Percentiles rank a stretch among this genome's conserved stretches.
These are phyloP conservation scores for Numida meleagris DNA, from an alignment of 2,113 vertebrate genomes.

Conservation along the genomic window DNA sequence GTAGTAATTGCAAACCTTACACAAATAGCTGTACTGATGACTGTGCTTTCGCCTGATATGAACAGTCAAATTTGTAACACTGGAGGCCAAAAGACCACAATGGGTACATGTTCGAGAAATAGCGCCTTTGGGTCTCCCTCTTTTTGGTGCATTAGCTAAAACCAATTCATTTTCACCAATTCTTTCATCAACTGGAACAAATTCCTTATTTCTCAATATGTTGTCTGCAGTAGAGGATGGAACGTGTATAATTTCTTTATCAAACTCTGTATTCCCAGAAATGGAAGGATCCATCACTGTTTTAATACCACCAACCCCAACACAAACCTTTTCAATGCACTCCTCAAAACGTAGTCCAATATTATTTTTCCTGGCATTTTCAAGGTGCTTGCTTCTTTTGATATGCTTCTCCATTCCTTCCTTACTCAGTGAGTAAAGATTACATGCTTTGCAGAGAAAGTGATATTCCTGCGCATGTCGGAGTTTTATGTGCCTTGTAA, in stretches of 20 bases:
- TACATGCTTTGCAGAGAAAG: conserved; percentile 90
- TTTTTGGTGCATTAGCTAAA: conserved; percentile 74
- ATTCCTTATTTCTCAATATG: conserved; percentile 15
- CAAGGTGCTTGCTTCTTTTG: conserved; percentile 86
- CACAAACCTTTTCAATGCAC: conserved; percentile 87
- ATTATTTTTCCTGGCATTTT: conserved; percentile 83
- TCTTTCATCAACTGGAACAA: not conserved
- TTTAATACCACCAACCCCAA: conserved; percentile 75
- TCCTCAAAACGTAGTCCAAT: conserved; percentile 82
- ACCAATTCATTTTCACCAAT: conserved; percentile 43
- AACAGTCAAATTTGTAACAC: conserved; percentile 92
- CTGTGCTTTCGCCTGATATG: conserved; percentile 96
- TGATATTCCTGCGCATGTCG: conserved; percentile 86
- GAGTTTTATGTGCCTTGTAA: conserved; percentile 87
- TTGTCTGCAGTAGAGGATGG: conserved; percentile 39
- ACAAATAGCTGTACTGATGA: conserved; percentile 93
- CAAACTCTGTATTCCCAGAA: conserved; percentile 59
- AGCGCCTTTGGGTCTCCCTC: conserved; percentile 84
- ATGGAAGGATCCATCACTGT: conserved; percentile 58
- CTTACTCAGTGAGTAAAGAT: conserved; percentile 87
- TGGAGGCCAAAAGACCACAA: conserved; percentile 94
- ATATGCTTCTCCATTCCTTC: conserved; percentile 92
- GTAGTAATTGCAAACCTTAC: conserved; percentile 94
- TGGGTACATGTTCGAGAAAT: conserved; percentile 87
- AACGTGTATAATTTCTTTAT: conserved; percentile 42